These are phyloP conservation scores for Tinea trinotella DNA, from an alignment of 2,888 invertebrate genomes.

Conservation along the genomic window DNA sequence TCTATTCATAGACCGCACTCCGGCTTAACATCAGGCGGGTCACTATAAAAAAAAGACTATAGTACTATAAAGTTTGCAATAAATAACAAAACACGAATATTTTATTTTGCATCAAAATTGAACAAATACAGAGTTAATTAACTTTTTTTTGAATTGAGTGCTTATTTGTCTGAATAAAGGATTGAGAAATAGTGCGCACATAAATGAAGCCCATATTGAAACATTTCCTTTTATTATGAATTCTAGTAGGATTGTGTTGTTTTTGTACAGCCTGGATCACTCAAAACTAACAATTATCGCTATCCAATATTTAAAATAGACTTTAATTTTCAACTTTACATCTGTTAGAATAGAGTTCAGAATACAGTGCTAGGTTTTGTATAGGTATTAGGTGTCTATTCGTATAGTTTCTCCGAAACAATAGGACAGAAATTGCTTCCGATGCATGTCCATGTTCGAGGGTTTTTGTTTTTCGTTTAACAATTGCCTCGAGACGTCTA, in stretches of 20 bases:
- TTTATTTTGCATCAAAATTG: too few relatives aligned
- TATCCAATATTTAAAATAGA: background rate
- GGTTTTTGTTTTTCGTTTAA: conserved; percentile 4
- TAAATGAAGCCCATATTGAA: background rate
- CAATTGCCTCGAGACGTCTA: background rate
- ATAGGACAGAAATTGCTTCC: conserved; percentile 4
- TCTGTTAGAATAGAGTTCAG: background rate
- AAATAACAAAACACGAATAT: too few relatives aligned
- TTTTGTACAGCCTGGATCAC: conserved; percentile 1
- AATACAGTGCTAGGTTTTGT: background rate
- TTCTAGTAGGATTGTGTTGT: background rate
- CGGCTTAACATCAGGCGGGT: too few relatives aligned
- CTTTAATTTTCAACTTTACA: background rate
- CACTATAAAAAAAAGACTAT: too few relatives aligned
- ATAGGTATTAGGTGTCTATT: background rate
- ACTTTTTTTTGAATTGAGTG: too few relatives aligned
- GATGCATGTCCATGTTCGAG: conserved; percentile 5
- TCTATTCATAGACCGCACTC: too few relatives aligned
- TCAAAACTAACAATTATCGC: background rate
- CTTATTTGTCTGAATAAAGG: background rate
- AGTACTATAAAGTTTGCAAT: too few relatives aligned
- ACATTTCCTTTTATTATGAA: background rate
- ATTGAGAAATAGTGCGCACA: background rate
- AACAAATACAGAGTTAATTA: too few relatives aligned
- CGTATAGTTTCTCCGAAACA: background rate